Conservation (phyloP, 1,140 invertebrate species). For the Phortica variegata region DNA sequence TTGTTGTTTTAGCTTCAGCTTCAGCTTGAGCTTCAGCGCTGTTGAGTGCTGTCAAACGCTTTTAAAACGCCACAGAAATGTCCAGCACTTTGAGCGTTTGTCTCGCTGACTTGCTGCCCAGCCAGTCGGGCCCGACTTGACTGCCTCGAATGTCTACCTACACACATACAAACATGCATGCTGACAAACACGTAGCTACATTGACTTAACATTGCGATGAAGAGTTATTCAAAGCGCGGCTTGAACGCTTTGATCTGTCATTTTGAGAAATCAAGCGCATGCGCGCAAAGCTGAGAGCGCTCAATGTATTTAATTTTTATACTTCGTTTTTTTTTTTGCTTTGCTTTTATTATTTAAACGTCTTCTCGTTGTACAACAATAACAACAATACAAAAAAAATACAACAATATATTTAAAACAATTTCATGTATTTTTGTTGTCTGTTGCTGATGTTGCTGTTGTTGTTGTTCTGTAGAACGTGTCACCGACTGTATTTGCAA, state of each 20-base stretch:
- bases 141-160: constrained; percentile 21
- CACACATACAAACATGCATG: constrained; percentile 13
- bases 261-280: constrained; percentile 53
- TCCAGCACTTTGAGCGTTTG: constrained; percentile 13
- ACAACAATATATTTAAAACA: constrained; percentile 24
- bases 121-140: background rate
- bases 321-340: constrained; percentile 5
- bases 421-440: constrained; percentile 27
- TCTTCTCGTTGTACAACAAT: no score
- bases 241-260: constrained; percentile 52
- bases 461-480: constrained; percentile 43
- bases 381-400: no score
- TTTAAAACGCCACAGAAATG: constrained; percentile 51
- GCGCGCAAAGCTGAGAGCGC: constrained; percentile 38
- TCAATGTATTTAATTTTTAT: constrained; percentile 33
- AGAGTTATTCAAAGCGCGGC: constrained; percentile 28
- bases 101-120: no score
- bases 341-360: background rate
- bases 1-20: constrained; percentile 18
- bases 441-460: constrained; percentile 14
- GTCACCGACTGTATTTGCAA: no score
- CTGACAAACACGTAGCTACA: constrained; percentile 1
- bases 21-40: constrained; percentile 4
- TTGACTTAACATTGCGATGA: no score
- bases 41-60: constrained; percentile 52